Evolutionary conservation across 2,888 invertebrate species (phyloP), one percentile per base, ranked within the genome.

Genomic region (Sarcophaga caerulescens): DNA sequence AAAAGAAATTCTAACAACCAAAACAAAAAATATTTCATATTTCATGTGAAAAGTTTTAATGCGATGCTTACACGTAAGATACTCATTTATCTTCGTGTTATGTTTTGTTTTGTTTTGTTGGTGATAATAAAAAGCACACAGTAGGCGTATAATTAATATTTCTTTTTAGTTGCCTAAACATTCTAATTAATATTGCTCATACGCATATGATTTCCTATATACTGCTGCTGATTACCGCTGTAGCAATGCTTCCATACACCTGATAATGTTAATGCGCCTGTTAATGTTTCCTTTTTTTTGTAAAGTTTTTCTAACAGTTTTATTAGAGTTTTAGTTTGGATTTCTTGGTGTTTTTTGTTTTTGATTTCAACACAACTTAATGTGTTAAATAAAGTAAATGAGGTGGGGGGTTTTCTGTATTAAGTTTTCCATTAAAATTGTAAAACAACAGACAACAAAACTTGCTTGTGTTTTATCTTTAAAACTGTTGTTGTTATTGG

Each of bases 101-200:
- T 66, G 35, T 35, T 8, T 35, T 35, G 35, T 35, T 35, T 35
- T 35, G 10, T 35, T 6, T 35, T 35, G 35, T 35, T 35, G 35
- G 2, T 10, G 1, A 2, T 35, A 35, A 23, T 45, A n/a, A n/a
- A 35, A 66, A 25, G 14, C 65, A 17, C 47, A 21, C n/a, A 1
- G 5, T 66, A 21, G 63, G 79, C 74, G 84, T 47, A 75, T 84
- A 75, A 57, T 45, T 69, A 65, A 65, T 59, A 65, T 59, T 59
- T 23, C 14, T 66, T 0, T 14, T 35, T 35, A 6, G 2, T 0
- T 12, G 14, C n/a, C 45, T 35, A 23, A 57, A 70, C 11, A 63
- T 19, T 44, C 5, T 17, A 68, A 63, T 57, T 74, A 73, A 75
- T 65, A 75, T 84, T 47, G 19, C 69, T 74, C 25, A 84, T 69